Evolutionary conservation across 2,888 invertebrate species (phyloP).

Genomic region (Chelonus formosanus): DNA sequence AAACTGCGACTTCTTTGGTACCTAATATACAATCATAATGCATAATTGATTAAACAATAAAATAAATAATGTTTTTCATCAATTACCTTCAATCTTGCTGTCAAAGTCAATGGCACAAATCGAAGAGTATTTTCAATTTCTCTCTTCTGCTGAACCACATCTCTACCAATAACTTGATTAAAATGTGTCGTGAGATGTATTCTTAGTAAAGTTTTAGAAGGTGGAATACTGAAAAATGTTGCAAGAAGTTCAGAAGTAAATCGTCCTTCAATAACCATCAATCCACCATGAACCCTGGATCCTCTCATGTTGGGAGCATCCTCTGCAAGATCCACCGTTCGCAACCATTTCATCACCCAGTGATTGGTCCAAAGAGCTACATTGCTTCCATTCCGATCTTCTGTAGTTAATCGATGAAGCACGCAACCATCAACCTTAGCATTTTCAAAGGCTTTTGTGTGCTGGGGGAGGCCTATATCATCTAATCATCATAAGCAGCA

Average conservation of each 20-base stretch:
- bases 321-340: conserved; percentile 95
- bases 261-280: conserved; percentile 92
- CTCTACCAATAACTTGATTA: conserved; percentile 90
- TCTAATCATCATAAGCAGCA: conserved; percentile 88
- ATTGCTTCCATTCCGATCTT: conserved; percentile 69
- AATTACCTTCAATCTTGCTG: conserved; percentile 86
- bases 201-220: conserved; percentile 90
- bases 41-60: not conserved
- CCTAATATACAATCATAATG: conserved; percentile 66
- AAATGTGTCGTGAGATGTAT: conserved; percentile 95
- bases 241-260: conserved; percentile 95
- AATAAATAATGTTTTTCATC: not conserved
- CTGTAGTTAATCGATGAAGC: conserved; percentile 88
- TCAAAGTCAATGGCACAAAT: conserved; percentile 86
- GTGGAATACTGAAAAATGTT: conserved; percentile 91
- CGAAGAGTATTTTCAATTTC: conserved; percentile 85
- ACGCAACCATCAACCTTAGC: conserved; percentile 85
- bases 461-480: conserved; percentile 95
- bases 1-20: conserved; percentile 87
- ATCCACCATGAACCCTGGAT: conserved; percentile 93
- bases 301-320: conserved; percentile 98
- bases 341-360: conserved; percentile 98
- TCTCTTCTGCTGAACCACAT: conserved; percentile 88
- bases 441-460: conserved; percentile 87
- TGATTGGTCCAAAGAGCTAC: conserved; percentile 81